A percentile compares a stretch with the other conserved stretches of the same genome.
These are phyloP conservation scores for Pteronotus mesoamericanus DNA, from an alignment of 2,797 vertebrate species.

Conservation along the genomic window DNA sequence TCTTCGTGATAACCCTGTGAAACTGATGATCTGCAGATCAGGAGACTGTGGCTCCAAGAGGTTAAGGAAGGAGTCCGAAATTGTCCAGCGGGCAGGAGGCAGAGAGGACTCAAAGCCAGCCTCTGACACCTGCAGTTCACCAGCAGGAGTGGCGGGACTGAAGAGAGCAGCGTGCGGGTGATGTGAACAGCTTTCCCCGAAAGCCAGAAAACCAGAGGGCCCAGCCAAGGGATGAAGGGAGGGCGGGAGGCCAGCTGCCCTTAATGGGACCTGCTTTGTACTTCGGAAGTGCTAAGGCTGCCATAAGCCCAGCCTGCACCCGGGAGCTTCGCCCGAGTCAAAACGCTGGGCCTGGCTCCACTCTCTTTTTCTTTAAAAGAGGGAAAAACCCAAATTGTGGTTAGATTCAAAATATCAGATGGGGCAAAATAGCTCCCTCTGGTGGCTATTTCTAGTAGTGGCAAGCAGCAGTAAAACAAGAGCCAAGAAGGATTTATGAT, in stretches of 20 bases:
- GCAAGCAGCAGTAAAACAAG: neutral
- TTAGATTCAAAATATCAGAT: neutral
- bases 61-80: neutral
- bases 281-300: neutral
- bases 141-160: neutral
- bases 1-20: neutral
- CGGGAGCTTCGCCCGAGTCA: neutral
- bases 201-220: neutral
- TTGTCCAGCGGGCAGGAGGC: neutral
- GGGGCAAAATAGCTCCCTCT: conserved; percentile 41
- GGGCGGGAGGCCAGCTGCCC: neutral
- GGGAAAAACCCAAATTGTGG: neutral
- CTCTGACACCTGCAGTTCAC: neutral
- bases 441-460: conserved; percentile 19
- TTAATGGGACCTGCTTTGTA: neutral
- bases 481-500: neutral
- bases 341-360: neutral
- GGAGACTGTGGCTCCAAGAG: neutral
- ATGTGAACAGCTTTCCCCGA: neutral
- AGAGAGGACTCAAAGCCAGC: neutral
- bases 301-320: neutral
- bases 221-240: neutral
- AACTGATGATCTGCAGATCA: neutral
- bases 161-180: neutral
- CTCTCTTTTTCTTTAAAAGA: neutral